A percentile compares a stretch with the other conserved stretches of the same genome.
Conservation (phyloP, 2,888 invertebrate genomes). For the Pristionchus arcanus region DNA sequence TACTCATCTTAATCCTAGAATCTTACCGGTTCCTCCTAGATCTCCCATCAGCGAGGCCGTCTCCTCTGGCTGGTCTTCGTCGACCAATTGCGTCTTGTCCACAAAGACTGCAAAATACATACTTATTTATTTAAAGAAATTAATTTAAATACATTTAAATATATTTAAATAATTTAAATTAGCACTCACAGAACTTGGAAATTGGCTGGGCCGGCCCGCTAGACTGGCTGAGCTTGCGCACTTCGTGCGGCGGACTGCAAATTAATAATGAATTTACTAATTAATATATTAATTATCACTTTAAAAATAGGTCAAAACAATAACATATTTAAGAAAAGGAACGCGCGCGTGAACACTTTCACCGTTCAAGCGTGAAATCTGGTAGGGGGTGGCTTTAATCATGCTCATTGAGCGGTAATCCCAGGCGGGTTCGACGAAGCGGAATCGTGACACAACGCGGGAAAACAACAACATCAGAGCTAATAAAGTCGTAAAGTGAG, state of each 20-base stretch:
- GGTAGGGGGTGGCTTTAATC: neutral
- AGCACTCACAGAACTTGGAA: neutral
- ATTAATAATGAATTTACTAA: neutral
- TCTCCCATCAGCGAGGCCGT: constrained; percentile 12
- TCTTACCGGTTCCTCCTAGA: constrained; percentile 7
- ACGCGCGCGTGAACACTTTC: neutral
- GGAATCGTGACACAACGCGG: neutral
- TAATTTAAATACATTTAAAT: neutral
- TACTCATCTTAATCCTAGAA: too few relatives aligned
- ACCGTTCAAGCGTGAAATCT: neutral
- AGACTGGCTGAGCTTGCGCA: constrained; percentile 44
- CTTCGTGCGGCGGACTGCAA: neutral
- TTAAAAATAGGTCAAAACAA: neutral
- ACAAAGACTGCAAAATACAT: neutral
- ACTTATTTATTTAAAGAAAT: neutral
- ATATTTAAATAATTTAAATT: neutral
- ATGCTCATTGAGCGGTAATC: neutral
- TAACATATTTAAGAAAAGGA: neutral
- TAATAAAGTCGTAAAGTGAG: neutral
- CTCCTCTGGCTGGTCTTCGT: neutral
- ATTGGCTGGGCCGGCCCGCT: neutral
- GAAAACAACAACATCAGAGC: neutral
- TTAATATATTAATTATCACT: neutral
- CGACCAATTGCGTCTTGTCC: neutral
- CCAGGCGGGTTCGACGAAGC: neutral